Percentiles rank a stretch among this genome's conserved stretches.
These are phyloP conservation scores for Onthophagus taurus DNA, from an alignment of 1,140 invertebrate species.

Conservation along the genomic window DNA sequence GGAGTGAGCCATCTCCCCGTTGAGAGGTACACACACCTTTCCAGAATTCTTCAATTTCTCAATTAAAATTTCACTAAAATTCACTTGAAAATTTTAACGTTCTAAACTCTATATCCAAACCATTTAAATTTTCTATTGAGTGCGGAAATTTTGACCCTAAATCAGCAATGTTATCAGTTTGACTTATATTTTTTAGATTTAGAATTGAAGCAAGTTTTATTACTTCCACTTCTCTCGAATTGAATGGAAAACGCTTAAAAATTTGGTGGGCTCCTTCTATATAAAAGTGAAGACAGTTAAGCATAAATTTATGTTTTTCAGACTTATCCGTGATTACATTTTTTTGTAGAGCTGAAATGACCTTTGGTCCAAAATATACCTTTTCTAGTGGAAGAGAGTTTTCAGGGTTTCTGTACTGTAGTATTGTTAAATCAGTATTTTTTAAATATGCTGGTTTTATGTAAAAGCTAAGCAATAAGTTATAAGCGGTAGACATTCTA, in stretches of 20 bases:
- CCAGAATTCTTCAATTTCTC: no score
- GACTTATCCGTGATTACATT: no score
- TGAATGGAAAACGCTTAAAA: conserved; percentile 2
- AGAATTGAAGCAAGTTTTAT: not conserved
- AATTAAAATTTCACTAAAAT: no score
- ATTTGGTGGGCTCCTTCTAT: conserved; percentile 11
- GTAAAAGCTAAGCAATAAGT: not conserved
- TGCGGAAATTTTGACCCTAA: conserved; percentile 9
- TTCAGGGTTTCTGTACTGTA: conserved; percentile 15
- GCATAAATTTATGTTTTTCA: not conserved
- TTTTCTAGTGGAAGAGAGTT: conserved; percentile 12
- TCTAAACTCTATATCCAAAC: conserved; percentile 3
- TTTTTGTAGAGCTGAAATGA: not conserved
- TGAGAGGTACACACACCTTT: no score
- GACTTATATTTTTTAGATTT: no score
- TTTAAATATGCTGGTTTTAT: not conserved
- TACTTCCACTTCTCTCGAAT: conserved; percentile 6
- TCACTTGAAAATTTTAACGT: no score
- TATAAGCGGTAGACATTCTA: not conserved
- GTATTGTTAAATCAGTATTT: conserved; percentile 5
- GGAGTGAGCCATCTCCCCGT: no score
- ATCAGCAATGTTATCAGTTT: conserved; percentile 6
- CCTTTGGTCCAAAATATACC: conserved; percentile 12
- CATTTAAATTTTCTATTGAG: no score
- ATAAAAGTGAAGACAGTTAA: conserved; percentile 11